Percentiles rank a stretch among this genome's conserved stretches.
Conservation (phyloP, 1,140 invertebrate species). For the Mactra quadrangularis region DNA sequence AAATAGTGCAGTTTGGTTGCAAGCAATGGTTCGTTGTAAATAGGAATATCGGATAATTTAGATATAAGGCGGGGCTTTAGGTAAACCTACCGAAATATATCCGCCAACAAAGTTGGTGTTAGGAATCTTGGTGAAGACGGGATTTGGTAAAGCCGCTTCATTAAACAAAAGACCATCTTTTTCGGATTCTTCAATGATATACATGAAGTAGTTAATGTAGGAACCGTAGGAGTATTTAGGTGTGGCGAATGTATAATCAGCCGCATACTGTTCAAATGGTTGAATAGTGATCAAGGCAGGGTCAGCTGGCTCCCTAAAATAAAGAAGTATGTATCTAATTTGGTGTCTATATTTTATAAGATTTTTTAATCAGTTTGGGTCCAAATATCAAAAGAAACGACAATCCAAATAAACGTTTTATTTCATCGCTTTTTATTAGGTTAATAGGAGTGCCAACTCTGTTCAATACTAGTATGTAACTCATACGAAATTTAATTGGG, state of each 20-base stretch:
- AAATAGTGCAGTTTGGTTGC: too few relatives aligned
- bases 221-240: slow-evolving; percentile 61
- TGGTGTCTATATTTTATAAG: too few relatives aligned
- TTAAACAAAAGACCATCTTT: slow-evolving; percentile 62
- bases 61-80: too few relatives aligned
- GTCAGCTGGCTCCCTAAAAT: slow-evolving; percentile 58
- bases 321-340: slow-evolving; percentile 17
- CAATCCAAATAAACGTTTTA: too few relatives aligned
- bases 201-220: slow-evolving; percentile 69
- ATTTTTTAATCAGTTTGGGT: too few relatives aligned
- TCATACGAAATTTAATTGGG: too few relatives aligned
- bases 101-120: slow-evolving; percentile 57
- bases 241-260: slow-evolving; percentile 73
- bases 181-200: slow-evolving; percentile 62
- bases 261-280: slow-evolving; percentile 70
- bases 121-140: slow-evolving; percentile 48
- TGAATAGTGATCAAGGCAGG: slow-evolving; percentile 70
- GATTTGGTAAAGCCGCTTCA: slow-evolving; percentile 43
- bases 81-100: slow-evolving; percentile 40
- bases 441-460: too few relatives aligned
- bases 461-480: too few relatives aligned
- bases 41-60: too few relatives aligned
- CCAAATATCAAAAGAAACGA: too few relatives aligned
- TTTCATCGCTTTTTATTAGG: too few relatives aligned
- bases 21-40: too few relatives aligned